Conservation (phyloP, 2,113 vertebrate species). For the Salvelinus alpinus region DNA sequence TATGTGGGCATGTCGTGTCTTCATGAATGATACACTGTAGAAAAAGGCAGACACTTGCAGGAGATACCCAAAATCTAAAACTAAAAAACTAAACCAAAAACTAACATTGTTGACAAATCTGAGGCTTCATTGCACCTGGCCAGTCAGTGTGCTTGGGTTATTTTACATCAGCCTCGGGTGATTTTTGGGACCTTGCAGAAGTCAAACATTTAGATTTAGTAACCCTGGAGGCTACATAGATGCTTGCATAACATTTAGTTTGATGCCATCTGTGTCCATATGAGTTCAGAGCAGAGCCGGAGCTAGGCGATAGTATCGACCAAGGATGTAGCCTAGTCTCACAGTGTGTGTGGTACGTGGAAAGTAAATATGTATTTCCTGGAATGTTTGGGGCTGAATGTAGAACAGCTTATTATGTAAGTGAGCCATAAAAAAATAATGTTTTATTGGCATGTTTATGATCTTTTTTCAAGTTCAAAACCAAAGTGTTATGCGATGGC, state of each 20-base stretch:
- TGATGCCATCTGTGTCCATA: slow-evolving; percentile 67
- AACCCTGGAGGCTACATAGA: slow-evolving; percentile 56
- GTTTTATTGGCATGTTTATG: not conserved
- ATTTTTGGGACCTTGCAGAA: slow-evolving; percentile 32
- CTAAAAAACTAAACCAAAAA: too few species aligned
- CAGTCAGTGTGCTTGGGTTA: not conserved
- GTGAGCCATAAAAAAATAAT: not conserved
- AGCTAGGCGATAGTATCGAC: too few species aligned
- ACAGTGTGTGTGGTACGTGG: too few species aligned
- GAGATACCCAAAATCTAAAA: too few species aligned
- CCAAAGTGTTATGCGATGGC: slow-evolving; percentile 32
- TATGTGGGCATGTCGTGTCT: not conserved
- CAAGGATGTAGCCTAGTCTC: too few species aligned
- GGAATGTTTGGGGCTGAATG: too few species aligned
- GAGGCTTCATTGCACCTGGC: too few species aligned
- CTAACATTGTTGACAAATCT: too few species aligned
- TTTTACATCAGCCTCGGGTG: slow-evolving; percentile 27
- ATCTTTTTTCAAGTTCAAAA: not conserved
- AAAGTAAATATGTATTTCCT: too few species aligned
- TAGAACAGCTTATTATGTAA: too few species aligned
- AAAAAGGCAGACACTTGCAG: too few species aligned
- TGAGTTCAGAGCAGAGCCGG: slow-evolving; percentile 17
- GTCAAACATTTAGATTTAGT: slow-evolving; percentile 50
- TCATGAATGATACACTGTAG: too few species aligned
- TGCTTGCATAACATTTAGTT: slow-evolving; percentile 59